Evolutionary conservation across 2,888 invertebrate species (phyloP), one percentile per base, ranked within the genome.

Genomic region (Sarcophaga variegata): DNA sequence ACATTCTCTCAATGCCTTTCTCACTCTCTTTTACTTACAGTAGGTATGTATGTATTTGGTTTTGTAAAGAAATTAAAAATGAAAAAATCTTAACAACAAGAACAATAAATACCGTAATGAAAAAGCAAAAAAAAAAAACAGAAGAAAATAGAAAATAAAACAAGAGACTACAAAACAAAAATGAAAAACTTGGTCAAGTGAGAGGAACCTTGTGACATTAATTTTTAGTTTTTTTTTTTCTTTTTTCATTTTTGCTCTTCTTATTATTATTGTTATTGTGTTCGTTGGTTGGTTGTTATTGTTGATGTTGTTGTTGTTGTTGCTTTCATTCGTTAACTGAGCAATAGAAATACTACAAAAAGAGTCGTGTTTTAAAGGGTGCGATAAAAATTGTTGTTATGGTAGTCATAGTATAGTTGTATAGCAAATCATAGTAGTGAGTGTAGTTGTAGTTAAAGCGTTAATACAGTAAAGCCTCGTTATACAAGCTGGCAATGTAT

Each of bases 121-220:
- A 37, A 37, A 37, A 49, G 37, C 14, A 69, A 74, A 37, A 37
- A 37, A 6, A 37, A 37, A 8, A 37, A 37, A 8, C 6, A 8
- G 37, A 37, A 63, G 63, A 81, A 77, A 85, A 88, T 54, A 54
- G 54, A 54, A 54, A 10, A 20, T 37, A 59, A 67, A 63, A 70
- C 54, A 54, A 54, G 54, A 14, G 37, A 54, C 5, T 4, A 54
- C 54, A 54, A 54, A 54, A 67, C 59, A 59, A 77, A 72, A 81
- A 84, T 79, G 74, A 86, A 80, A 88, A 89, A 89, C 85, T 89
- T 89, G 89, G 89, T 89, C 89, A 89, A 89, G 89, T 88, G 87
- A 84, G 72, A 88, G 89, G 88, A 89, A 89, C 89, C 89, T 89
- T 89, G 89, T 89, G 89, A 89, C 89, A 89, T 87, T 89, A 89